Base-by-base conservation (phyloP, 2,888 invertebrate species). In the Phyllotreta cruciferae region DNA sequence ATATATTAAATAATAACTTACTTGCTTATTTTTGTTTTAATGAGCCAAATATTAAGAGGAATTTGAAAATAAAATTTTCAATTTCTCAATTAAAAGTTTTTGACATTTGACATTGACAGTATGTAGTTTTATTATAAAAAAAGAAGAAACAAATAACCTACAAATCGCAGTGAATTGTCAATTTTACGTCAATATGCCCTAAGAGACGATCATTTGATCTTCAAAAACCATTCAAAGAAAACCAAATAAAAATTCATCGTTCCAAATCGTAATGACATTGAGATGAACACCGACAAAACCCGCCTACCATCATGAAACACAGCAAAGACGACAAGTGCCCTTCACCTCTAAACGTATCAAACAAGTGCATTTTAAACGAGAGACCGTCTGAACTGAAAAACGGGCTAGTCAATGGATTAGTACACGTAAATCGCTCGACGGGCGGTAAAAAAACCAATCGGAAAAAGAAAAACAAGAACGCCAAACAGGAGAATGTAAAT, bases 311-410 rank as follows among this genome's bases (percentile, higher is more conserved):
- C 63, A 55, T 62, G 61, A 73, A 71, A 66, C 74, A 74, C 74
- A 74, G 71, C 70, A 70, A 73, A 54, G 69, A 74, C 65, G 71
- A 73, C 66, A 74, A 75, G 70, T 73, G 74, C 64, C 69, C 74
- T 70, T 70, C 73, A 66, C 69, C 70, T 66, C 55, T 66, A 57
- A 62, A 70, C 52, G 56, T 69, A 60, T 58, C 66, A 62, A 69
- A 66, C 55, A 70, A 67, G 49, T 70, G 67, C 60, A 69, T 65
- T 69, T 58, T 65, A 58, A 69, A 64, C 45, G 68, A 70, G 58
- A 60, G 56, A 60, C 35, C 64, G 11, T 57, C 56, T 35, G 66
- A 68, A 45, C 56, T 63, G 39, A 73, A 71, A 62, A 73, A 74
- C 67, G 74, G 74, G 36, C 62, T 74, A 11, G 69, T 72, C 11